Evolutionary conservation across 2,113 vertebrate species (phyloP).

Genomic region (Nannospalax galili): DNA sequence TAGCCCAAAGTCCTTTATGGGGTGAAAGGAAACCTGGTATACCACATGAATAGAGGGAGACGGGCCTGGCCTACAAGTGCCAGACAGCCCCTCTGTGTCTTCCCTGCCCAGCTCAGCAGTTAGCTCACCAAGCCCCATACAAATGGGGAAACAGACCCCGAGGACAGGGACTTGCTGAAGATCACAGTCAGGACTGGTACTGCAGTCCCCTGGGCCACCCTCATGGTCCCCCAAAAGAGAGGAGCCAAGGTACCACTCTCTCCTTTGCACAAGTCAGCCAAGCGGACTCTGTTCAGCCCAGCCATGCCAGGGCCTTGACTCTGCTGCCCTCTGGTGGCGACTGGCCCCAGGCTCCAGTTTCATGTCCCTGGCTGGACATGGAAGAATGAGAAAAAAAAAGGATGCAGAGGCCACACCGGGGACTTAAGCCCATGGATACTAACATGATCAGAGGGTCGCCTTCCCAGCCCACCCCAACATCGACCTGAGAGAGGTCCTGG

Average conservation of each 20-base stretch:
- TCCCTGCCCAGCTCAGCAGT: not conserved
- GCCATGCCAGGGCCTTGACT: slow-evolving; percentile 23
- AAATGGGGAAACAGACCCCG: not conserved
- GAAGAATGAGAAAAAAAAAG: not conserved
- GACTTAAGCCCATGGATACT: not conserved
- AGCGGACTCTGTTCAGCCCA: too few species aligned
- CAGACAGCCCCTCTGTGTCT: not conserved
- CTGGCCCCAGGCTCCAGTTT: not conserved
- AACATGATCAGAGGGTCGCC: not conserved
- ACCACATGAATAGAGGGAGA: not conserved
- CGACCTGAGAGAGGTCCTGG: not conserved
- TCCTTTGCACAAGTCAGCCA: too few species aligned
- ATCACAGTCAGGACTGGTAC: not conserved
- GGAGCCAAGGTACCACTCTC: not conserved
- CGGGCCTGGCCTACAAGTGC: not conserved
- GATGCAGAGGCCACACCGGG: too few species aligned
- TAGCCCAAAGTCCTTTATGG: not conserved
- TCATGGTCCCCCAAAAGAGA: rapidly evolving
- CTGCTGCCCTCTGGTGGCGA: slow-evolving; percentile 68
- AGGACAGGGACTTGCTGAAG: not conserved
- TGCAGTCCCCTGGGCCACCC: not conserved
- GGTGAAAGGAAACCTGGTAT: not conserved
- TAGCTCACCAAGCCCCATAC: rapidly evolving
- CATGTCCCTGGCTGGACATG: not conserved
- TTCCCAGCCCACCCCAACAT: not conserved